Percentiles rank a stretch among this genome's conserved stretches.
Evolutionary conservation across 1,140 invertebrate species (phyloP).

Genomic region (Zaprionus nigranus): DNA sequence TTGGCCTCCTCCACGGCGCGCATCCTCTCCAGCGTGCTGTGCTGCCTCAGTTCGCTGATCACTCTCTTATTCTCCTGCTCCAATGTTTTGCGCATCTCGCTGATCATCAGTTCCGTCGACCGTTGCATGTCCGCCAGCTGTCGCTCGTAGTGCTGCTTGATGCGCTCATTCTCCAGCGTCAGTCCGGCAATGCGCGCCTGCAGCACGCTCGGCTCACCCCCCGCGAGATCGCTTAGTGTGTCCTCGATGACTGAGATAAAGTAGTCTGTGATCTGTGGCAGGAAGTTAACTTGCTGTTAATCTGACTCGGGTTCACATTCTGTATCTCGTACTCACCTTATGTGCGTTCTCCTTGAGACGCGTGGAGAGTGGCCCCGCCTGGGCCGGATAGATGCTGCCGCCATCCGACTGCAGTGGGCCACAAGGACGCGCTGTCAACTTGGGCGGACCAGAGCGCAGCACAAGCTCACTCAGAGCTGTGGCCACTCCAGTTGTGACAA

Average conservation of each 20-base stretch:
- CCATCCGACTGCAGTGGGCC: conserved; percentile 83
- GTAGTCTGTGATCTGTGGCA: conserved; percentile 84
- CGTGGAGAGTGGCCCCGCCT: conserved; percentile 83
- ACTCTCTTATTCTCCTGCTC: conserved; percentile 88
- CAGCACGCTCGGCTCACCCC: conserved; percentile 79
- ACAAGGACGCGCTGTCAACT: conserved; percentile 82
- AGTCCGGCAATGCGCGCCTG: conserved; percentile 86
- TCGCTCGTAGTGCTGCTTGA: conserved; percentile 86
- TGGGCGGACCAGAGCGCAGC: conserved; percentile 78
- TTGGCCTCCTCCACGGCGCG: conserved; percentile 91
- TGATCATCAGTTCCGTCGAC: conserved; percentile 79
- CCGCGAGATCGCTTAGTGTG: conserved; percentile 86
- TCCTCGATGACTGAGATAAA: conserved; percentile 87
- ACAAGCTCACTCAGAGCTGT: conserved; percentile 81
- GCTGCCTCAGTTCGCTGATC: conserved; percentile 86
- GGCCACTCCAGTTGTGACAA: conserved; percentile 68
- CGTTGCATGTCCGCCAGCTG: conserved; percentile 85
- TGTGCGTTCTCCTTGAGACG: conserved; percentile 85
- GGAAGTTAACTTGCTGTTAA: neutral
- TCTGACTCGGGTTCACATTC: no score
- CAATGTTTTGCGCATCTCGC: conserved; percentile 88
- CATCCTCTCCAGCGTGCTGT: conserved; percentile 87
- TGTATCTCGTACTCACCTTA: conserved; percentile 74
- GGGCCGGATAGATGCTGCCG: conserved; percentile 78
- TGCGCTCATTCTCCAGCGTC: conserved; percentile 88